A percentile compares a stretch with the other conserved stretches of the same genome.
These are phyloP conservation scores for Drosophila ogumai DNA, from an alignment of 1,140 invertebrate genomes.

Conservation along the genomic window DNA sequence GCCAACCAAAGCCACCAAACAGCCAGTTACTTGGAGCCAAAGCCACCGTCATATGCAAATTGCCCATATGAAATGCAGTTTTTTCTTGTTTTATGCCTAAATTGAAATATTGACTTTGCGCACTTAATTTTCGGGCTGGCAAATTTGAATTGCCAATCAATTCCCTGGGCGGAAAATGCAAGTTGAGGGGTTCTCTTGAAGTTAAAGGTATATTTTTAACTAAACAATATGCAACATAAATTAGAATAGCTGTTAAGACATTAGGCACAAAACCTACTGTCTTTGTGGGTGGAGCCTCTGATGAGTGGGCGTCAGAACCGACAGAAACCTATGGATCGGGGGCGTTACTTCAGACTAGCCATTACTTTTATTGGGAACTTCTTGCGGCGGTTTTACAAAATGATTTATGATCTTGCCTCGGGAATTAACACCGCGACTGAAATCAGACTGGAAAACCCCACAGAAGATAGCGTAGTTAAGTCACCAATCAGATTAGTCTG, in stretches of 20 bases:
- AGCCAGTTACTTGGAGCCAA: slow-evolving; percentile 52
- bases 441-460: slow-evolving; percentile 11
- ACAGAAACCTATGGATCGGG: slow-evolving; percentile 28
- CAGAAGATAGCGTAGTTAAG: slow-evolving; percentile 14
- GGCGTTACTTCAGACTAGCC: slow-evolving; percentile 39
- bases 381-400: slow-evolving; percentile 39
- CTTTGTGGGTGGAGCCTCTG: slow-evolving; percentile 29
- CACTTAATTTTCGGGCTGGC: slow-evolving; percentile 76
- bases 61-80: slow-evolving; percentile 63
- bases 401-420: slow-evolving; percentile 43
- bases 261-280: slow-evolving; percentile 36
- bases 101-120: slow-evolving; percentile 82
- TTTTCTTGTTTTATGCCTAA: slow-evolving; percentile 42
- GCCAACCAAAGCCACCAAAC: slow-evolving; percentile 14
- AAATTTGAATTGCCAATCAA: slow-evolving; percentile 79
- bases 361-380: slow-evolving; percentile 37
- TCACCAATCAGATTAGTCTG: slow-evolving; percentile 13
- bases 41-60: slow-evolving; percentile 50
- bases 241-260: slow-evolving; percentile 70
- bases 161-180: background rate
- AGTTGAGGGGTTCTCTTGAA: slow-evolving; percentile 8
- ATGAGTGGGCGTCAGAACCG: slow-evolving; percentile 29
- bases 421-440: slow-evolving; percentile 15
- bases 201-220: slow-evolving; percentile 24
- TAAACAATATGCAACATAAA: slow-evolving; percentile 79